These are phyloP conservation scores for Malachius bipustulatus DNA, from an alignment of 2,888 invertebrate genomes.

Conservation along the genomic window DNA sequence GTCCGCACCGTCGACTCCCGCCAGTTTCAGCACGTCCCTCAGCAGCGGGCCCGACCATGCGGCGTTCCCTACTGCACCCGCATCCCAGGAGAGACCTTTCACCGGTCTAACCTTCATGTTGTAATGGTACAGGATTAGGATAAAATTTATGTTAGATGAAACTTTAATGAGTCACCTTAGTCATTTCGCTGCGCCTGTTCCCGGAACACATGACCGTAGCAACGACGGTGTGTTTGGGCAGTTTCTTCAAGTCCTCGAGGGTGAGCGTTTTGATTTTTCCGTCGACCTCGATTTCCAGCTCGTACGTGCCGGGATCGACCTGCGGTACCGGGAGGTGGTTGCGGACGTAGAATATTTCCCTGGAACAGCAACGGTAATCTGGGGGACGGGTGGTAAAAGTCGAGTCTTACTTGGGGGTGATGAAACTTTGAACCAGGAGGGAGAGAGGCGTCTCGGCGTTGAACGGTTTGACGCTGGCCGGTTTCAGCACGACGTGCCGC, in stretches of 20 bases:
- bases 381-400: neutral
- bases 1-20: slow-evolving; percentile 50
- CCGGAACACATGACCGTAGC: slow-evolving; percentile 94
- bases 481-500: slow-evolving; percentile 63
- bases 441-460: slow-evolving; percentile 85
- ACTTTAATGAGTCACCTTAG: slow-evolving; percentile 41
- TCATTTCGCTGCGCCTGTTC: slow-evolving; percentile 89
- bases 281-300: slow-evolving; percentile 55
- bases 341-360: slow-evolving; percentile 89
- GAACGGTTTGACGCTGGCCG: slow-evolving; percentile 76
- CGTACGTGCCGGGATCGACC: slow-evolving; percentile 52
- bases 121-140: too few relatives aligned
- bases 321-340: slow-evolving; percentile 95
- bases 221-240: slow-evolving; percentile 58
- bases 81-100: slow-evolving; percentile 80
- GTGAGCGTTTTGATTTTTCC: slow-evolving; percentile 39
- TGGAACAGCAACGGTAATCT: too few relatives aligned
- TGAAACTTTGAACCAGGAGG: slow-evolving; percentile 61
- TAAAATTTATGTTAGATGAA: neutral
- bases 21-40: slow-evolving; percentile 53
- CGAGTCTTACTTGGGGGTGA: slow-evolving; percentile 69
- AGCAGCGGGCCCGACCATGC: slow-evolving; percentile 73
- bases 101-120: slow-evolving; percentile 59
- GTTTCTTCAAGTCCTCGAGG: slow-evolving; percentile 55
- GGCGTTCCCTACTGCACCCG: slow-evolving; percentile 90